Percentiles rank a stretch among this genome's conserved stretches.
Conservation (phyloP, 2,797 vertebrate genomes). For the Pangasius krempfi region DNA sequence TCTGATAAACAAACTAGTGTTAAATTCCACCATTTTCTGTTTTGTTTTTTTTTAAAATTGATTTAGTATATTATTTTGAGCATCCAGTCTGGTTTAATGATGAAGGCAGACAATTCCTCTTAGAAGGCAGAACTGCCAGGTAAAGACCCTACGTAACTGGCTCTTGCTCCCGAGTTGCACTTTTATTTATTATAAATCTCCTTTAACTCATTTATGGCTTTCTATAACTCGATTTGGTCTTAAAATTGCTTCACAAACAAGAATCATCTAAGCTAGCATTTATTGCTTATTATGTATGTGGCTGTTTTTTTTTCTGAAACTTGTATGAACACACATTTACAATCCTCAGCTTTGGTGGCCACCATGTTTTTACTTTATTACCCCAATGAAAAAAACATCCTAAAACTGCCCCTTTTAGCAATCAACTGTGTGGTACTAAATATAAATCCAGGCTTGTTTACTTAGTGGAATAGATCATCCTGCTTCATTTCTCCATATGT, state of each 20-base stretch:
- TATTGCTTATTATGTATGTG: background rate
- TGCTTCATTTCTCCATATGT: background rate
- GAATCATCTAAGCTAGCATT: background rate
- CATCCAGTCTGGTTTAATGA: background rate
- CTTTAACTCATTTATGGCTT: background rate
- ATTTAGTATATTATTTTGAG: background rate
- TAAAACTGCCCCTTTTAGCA: background rate
- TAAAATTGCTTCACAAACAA: background rate
- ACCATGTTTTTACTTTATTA: background rate
- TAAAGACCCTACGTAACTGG: too few relatives aligned
- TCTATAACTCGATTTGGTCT: background rate
- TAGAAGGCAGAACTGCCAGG: too few relatives aligned
- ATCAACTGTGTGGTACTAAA: background rate
- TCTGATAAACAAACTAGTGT: background rate
- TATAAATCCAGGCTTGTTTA: background rate
- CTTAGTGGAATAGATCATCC: background rate
- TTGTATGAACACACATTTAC: background rate
- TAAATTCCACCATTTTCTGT: background rate
- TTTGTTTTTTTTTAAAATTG: background rate
- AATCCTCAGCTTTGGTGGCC: background rate
- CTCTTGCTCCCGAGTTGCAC: background rate
- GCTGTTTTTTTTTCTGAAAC: background rate
- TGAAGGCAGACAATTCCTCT: background rate
- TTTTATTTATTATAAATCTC: background rate
- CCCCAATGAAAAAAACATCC: background rate